Conservation (phyloP, 2,113 vertebrate genomes). For the Nycticryphes semicollaris region DNA sequence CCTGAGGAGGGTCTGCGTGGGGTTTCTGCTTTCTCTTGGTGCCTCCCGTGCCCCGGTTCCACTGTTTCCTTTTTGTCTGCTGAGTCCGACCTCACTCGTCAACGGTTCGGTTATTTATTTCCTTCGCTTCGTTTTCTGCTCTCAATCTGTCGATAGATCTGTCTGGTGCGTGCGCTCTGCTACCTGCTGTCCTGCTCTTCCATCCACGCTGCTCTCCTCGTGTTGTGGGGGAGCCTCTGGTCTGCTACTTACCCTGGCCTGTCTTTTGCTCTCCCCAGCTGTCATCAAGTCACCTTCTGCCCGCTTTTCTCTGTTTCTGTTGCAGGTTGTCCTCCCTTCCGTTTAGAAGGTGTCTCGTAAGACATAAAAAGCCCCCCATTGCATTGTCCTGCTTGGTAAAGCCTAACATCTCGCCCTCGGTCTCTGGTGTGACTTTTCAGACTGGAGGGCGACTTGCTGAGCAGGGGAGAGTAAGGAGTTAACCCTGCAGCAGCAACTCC, state of each 20-base stretch:
- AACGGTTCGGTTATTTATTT: not conserved
- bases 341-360: accelerated
- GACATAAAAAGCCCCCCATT: accelerated
- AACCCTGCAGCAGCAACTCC: not conserved
- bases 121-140: not conserved
- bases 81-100: no score
- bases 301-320: accelerated
- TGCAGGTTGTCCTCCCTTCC: accelerated
- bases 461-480: not conserved
- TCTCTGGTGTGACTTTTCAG: not conserved
- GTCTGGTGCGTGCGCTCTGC: not conserved
- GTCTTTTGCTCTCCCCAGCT: not conserved
- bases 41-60: no score
- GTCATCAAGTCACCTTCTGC: accelerated
- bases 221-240: no score
- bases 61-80: not conserved
- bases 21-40: accelerated
- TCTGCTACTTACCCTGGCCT: accelerated
- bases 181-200: accelerated
- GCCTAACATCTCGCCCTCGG: accelerated
- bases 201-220: accelerated
- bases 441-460: accelerated
- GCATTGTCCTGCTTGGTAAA: accelerated
- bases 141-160: accelerated
- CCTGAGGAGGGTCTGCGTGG: accelerated